These are phyloP conservation scores for Caenorhabditis becei DNA, from an alignment of 2,888 invertebrate genomes.

Conservation along the genomic window DNA sequence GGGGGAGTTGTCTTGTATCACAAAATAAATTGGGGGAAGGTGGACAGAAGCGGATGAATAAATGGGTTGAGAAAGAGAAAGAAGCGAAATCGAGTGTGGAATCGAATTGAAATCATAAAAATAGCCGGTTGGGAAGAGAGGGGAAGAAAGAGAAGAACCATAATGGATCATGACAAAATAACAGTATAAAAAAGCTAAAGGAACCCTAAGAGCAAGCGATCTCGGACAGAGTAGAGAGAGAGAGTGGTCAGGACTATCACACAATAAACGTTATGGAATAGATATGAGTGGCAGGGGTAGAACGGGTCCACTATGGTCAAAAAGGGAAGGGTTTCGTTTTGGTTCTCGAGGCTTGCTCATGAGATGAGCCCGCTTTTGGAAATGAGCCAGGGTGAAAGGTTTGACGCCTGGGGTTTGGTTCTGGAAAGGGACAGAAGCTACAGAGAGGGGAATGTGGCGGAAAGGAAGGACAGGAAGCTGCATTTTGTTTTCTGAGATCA, in stretches of 20 bases:
- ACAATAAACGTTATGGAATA: constrained; percentile 13
- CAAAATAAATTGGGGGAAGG: background rate
- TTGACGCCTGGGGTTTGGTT: background rate
- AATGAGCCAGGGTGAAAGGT: background rate
- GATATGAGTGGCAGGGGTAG: constrained; percentile 10
- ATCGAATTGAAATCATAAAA: background rate
- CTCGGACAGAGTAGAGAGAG: background rate
- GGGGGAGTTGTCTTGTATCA: constrained; percentile 1
- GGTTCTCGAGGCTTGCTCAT: background rate
- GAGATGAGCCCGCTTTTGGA: constrained; percentile 1
- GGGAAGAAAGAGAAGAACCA: background rate
- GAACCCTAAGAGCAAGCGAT: constrained; percentile 2
- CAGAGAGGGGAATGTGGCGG: background rate
- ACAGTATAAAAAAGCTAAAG: background rate
- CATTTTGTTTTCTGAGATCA: background rate
- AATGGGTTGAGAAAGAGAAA: background rate
- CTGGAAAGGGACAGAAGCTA: background rate
- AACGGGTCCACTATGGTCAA: background rate
- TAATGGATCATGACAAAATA: background rate
- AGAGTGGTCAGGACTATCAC: constrained; percentile 25
- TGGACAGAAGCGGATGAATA: too few species aligned
- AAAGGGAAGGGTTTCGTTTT: background rate
- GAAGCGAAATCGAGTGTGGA: background rate
- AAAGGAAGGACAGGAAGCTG: background rate
- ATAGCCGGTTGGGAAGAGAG: background rate